Evolutionary conservation across 2,888 invertebrate species (phyloP), one percentile per base, ranked within the genome.

Genomic region (Ochlodes sylvanus): DNA sequence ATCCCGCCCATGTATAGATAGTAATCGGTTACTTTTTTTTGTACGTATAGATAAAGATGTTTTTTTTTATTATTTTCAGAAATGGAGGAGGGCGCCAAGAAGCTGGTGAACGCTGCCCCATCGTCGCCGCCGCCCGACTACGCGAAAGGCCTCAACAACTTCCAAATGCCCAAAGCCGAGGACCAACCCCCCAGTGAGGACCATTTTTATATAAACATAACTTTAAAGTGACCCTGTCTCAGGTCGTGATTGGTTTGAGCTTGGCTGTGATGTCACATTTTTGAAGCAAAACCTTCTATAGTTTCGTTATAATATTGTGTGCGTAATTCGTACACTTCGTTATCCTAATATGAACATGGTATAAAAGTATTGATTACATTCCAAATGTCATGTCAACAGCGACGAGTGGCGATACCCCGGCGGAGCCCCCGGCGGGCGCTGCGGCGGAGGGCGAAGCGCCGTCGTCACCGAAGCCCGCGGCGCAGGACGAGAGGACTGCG

Each of bases 1-100:
- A n/a, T n/a, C n/a, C n/a, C n/a, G n/a, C n/a, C n/a, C n/a, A n/a
- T n/a, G n/a, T n/a, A n/a, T n/a, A n/a, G n/a, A n/a, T n/a, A n/a
- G n/a, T n/a, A n/a, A n/a, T n/a, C n/a, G n/a, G n/a, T n/a, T n/a
- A n/a, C n/a, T n/a, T n/a, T n/a, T n/a, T n/a, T n/a, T n/a, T n/a
- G n/a, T n/a, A n/a, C n/a, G n/a, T n/a, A n/a, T n/a, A n/a, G n/a
- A n/a, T n/a, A n/a, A n/a, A n/a, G n/a, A 38, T 47, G 5, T 6
- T 7, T 17, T 47, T 7, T 15, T 4, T 7, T 2, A 7, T 47
- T 17, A 47, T 7, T 17, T 47, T 19, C 47, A 92, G 92, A 92
- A 83, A 86, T 92, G 89, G 92, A 92, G 70, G 92, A 92, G 66
- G 89, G 89, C n/a, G 86, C 85, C 0, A 88, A 94, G 80, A 88